Conservation (phyloP, 2,888 invertebrate species). For the Zele albiditarsus region DNA sequence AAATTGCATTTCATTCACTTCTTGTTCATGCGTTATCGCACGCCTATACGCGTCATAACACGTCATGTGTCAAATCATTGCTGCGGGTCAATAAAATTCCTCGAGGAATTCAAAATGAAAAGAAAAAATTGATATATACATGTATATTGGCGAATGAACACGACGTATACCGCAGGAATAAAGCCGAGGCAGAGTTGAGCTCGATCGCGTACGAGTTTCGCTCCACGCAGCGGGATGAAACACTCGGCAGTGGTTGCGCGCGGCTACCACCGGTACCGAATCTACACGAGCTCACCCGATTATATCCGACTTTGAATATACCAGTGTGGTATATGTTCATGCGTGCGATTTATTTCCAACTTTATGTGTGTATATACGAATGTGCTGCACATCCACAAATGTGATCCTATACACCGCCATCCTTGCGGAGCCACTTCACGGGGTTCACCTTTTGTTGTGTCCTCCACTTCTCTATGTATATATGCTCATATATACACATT, state of each 20-base stretch:
- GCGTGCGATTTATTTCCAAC: not conserved
- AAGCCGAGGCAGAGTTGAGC: slow-evolving; percentile 52
- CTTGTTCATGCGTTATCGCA: not conserved
- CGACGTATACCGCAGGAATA: slow-evolving; percentile 6
- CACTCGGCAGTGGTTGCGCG: slow-evolving; percentile 66
- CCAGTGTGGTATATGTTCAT: slow-evolving; percentile 2
- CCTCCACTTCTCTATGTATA: slow-evolving; percentile 32
- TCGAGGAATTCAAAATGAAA: not conserved
- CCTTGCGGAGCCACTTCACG: slow-evolving; percentile 50
- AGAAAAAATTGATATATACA: not conserved
- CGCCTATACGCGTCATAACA: not conserved
- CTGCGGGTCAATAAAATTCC: not conserved
- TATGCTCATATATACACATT: slow-evolving; percentile 40
- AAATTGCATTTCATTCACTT: slow-evolving; percentile 20
- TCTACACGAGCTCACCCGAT: slow-evolving; percentile 59
- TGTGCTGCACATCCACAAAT: slow-evolving; percentile 10
- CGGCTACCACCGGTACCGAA: slow-evolving; percentile 63
- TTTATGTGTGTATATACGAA: not conserved
- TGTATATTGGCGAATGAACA: not conserved
- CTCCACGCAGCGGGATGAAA: slow-evolving; percentile 70
- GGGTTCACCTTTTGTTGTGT: slow-evolving; percentile 55
- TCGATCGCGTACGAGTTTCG: slow-evolving; percentile 69
- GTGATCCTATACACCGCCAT: slow-evolving; percentile 13
- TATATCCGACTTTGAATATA: slow-evolving; percentile 42
- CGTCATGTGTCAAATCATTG: not conserved